Conservation (phyloP, 2,797 vertebrate species). For the Danio jaintianensis region DNA sequence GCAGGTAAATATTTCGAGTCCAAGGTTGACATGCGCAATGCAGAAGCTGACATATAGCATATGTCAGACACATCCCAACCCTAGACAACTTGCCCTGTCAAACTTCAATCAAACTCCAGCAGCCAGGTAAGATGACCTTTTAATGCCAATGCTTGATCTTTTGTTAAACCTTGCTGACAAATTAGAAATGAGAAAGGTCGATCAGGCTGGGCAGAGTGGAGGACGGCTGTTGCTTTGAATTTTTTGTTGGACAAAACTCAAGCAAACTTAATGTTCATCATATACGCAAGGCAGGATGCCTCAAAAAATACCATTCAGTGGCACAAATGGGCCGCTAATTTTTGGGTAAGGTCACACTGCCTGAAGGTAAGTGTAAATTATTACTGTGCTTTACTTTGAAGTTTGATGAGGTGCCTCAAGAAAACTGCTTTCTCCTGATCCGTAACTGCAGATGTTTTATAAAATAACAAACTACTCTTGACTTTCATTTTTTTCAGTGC, state of each 20-base stretch:
- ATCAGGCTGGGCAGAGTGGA: slow-evolving; percentile 23
- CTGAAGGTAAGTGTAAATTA: slow-evolving; percentile 29
- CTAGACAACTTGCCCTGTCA: slow-evolving; percentile 58
- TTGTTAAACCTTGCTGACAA: slow-evolving; percentile 66
- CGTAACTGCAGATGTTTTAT: slow-evolving; percentile 21
- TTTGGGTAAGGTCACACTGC: slow-evolving; percentile 13
- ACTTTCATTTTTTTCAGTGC: slow-evolving; percentile 14
- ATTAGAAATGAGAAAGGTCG: slow-evolving; percentile 59
- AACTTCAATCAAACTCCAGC: slow-evolving; percentile 68
- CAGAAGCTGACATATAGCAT: slow-evolving; percentile 57
- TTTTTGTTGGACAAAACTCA: slow-evolving; percentile 16
- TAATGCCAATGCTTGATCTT: slow-evolving; percentile 78
- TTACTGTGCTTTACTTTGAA: slow-evolving; percentile 34
- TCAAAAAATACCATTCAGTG: background rate
- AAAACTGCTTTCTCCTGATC: slow-evolving; percentile 22
- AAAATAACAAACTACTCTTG: slow-evolving; percentile 36
- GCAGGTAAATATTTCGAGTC: slow-evolving; percentile 11
- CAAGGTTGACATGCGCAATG: background rate
- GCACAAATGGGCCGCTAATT: slow-evolving; percentile 15
- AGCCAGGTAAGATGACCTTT: slow-evolving; percentile 74
- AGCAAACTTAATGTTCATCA: background rate
- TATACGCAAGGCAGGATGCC: background rate
- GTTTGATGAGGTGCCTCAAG: slow-evolving; percentile 40
- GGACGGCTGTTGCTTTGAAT: background rate
- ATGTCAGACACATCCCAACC: slow-evolving; percentile 50